Evolutionary conservation across 1,140 invertebrate genomes (phyloP).

Genomic region (Chrysopa pallens): DNA sequence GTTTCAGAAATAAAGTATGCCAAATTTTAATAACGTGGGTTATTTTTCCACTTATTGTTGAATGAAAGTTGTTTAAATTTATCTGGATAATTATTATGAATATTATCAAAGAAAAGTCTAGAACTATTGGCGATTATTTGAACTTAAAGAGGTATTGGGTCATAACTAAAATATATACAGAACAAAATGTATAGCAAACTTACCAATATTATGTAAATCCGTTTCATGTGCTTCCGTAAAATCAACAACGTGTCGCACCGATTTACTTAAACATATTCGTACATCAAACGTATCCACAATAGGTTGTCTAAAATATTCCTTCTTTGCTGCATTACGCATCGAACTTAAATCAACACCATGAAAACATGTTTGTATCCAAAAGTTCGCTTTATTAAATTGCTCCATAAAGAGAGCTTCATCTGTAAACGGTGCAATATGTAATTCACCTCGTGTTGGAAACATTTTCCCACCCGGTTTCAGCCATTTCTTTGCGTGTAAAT

Average conservation of each 20-base stretch:
- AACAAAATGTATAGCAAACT: constrained; percentile 6
- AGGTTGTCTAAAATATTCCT: constrained; percentile 96
- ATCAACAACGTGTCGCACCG: constrained; percentile 86
- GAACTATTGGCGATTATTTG: no score
- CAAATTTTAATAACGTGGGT: no score
- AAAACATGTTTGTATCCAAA: constrained; percentile 97
- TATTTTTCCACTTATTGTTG: no score
- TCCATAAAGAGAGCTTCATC: constrained; percentile 97
- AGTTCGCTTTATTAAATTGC: constrained; percentile 96
- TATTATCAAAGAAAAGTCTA: no score
- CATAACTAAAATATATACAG: no score
- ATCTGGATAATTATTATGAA: no score
- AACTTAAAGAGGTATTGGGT: no score
- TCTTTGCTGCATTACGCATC: constrained; percentile 77
- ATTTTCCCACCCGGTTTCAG: constrained; percentile 80
- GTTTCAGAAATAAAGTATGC: no score
- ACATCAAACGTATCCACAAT: constrained; percentile 99
- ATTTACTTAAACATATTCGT: constrained; percentile 91
- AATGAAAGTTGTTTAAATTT: no score
- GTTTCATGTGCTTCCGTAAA: constrained; percentile 86
- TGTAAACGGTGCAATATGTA: constrained; percentile 96
- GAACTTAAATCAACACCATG: constrained; percentile 92
- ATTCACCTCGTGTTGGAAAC: constrained; percentile 91
- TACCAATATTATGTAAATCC: constrained; percentile 85
- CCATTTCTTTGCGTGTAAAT: constrained; percentile 97